phyloP scores from a whole-genome alignment of 2,888 invertebrate species.

The Mesodorylaimus sp. region DNA sequence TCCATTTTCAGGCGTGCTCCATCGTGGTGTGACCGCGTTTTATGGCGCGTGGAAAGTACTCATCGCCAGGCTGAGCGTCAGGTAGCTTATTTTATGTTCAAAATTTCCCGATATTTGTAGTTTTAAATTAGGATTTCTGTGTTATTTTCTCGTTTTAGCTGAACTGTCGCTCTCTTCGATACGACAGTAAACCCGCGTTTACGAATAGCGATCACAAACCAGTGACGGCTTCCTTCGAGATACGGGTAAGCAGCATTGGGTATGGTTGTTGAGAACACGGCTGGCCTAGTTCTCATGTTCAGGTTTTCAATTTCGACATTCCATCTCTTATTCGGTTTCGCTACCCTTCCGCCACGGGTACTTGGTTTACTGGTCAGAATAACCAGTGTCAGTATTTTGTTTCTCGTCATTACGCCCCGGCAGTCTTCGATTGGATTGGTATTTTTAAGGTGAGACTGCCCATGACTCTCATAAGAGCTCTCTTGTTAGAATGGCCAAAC shows the following conservation, averaged over 20 bases:
- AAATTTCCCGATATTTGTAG: no score
- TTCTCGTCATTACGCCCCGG: not conserved
- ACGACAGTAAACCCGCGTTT: conserved; percentile 67
- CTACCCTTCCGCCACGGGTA: conserved; percentile 42
- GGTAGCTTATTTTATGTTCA: no score
- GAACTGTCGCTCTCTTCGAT: conserved; percentile 41
- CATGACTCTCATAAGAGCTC: no score
- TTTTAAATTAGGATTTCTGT: no score
- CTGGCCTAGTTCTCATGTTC: no score
- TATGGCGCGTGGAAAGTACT: conserved; percentile 61
- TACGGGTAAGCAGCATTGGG: conserved; percentile 3
- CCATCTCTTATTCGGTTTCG: no score
- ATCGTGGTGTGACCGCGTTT: conserved; percentile 88
- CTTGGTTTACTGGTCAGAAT: not conserved
- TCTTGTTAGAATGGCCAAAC: no score
- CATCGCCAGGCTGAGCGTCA: not conserved
- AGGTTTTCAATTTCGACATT: no score
- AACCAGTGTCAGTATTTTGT: not conserved
- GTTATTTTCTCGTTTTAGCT: no score
- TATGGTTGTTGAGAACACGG: no score
- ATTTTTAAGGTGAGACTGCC: conserved; percentile 6
- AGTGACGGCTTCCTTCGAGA: conserved; percentile 62
- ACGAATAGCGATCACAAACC: conserved; percentile 85
- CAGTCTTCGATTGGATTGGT: conserved; percentile 8
- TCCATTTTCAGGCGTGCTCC: conserved; percentile 50